A percentile compares a stretch with the other conserved stretches of the same genome.
Evolutionary conservation across 2,797 vertebrate species (phyloP).

Genomic region (Etheostoma perlongum): DNA sequence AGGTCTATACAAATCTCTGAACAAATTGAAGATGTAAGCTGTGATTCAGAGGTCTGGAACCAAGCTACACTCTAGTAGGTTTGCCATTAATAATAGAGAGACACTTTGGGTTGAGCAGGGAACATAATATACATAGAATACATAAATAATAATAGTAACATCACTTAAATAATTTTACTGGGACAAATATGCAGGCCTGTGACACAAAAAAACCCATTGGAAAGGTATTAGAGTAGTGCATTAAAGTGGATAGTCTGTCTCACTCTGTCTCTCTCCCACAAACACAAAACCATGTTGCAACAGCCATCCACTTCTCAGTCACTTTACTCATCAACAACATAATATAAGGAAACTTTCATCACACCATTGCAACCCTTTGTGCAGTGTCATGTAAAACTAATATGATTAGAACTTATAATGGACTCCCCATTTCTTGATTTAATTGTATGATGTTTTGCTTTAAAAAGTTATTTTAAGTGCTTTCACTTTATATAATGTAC

Average conservation of each 20-base stretch:
- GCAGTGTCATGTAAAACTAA: background rate
- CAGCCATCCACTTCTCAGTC: slow-evolving; percentile 54
- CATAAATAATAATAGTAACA: slow-evolving; percentile 16
- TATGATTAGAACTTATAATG: background rate
- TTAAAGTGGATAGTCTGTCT: slow-evolving; percentile 38
- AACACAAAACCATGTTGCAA: slow-evolving; percentile 35
- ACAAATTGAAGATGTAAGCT: slow-evolving; percentile 6
- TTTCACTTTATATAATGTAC: background rate
- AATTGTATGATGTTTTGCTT: background rate
- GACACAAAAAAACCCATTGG: background rate
- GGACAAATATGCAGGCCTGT: slow-evolving; percentile 13
- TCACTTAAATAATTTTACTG: slow-evolving; percentile 21
- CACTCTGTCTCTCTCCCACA: background rate
- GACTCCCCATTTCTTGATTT: background rate
- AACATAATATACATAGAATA: background rate
- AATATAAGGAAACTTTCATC: slow-evolving; percentile 27
- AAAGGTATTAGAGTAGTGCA: slow-evolving; percentile 28
- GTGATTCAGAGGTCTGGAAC: slow-evolving; percentile 26
- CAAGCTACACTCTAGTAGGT: background rate
- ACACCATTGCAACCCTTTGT: slow-evolving; percentile 30
- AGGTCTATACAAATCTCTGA: slow-evolving; percentile 1
- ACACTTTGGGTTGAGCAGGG: slow-evolving; percentile 3
- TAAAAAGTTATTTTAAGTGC: background rate
- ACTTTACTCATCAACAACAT: slow-evolving; percentile 44
- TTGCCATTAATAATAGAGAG: slow-evolving; percentile 21